Conservation (phyloP, 2,113 vertebrate species). For the Pygoscelis adeliae region DNA sequence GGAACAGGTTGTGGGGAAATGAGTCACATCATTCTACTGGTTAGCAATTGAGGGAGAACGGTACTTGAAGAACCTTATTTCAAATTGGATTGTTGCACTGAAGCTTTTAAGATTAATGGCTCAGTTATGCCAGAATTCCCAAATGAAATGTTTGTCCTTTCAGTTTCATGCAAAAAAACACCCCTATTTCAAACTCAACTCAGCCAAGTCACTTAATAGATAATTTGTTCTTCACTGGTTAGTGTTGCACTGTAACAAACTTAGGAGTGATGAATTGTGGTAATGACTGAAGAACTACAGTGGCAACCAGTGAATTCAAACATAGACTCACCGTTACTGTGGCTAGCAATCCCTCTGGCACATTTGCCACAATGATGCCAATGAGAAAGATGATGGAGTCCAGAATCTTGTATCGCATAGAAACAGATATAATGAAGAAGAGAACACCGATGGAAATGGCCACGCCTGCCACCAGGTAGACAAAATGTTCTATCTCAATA, state of each 20-base stretch:
- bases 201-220: not conserved
- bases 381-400: conserved; percentile 84
- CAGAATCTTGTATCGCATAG: conserved; percentile 73
- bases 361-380: conserved; percentile 84
- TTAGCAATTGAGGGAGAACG: not conserved
- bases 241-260: too few relatives aligned
- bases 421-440: conserved; percentile 81
- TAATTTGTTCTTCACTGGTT: not conserved
- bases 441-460: conserved; percentile 75
- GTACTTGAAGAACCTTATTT: not conserved
- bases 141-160: not conserved
- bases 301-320: not conserved
- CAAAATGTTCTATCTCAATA: conserved; percentile 82
- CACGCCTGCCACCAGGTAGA: conserved; percentile 79
- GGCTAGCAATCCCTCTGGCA: conserved; percentile 82
- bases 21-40: not conserved
- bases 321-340: conserved; percentile 78
- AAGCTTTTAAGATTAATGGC: not conserved
- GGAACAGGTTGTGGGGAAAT: not conserved
- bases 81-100: not conserved
- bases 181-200: not conserved
- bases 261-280: not conserved
- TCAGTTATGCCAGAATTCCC: not conserved
- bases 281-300: not conserved
- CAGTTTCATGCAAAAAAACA: not conserved